Percentiles rank a stretch among this genome's conserved stretches.
Conservation (phyloP, 2,113 vertebrate species). For the Aptenodytes patagonicus region DNA sequence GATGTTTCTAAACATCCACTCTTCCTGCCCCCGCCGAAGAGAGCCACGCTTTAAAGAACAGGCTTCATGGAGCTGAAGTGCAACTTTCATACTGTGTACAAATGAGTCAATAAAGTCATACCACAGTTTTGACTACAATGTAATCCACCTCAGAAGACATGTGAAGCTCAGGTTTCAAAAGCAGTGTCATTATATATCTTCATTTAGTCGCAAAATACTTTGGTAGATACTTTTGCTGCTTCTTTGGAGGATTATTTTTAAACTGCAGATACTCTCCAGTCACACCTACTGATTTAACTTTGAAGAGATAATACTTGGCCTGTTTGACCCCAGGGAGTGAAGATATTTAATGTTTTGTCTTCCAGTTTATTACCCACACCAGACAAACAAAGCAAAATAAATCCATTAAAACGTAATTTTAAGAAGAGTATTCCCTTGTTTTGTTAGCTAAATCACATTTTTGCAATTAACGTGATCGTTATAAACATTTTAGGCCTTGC, state of each 20-base stretch:
- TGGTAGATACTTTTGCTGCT: not conserved
- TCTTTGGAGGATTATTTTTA: not conserved
- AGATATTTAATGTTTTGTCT: not conserved
- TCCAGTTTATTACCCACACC: not conserved
- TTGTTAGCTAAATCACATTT: not conserved
- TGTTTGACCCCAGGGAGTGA: not conserved
- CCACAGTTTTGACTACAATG: not conserved
- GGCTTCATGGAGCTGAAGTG: not conserved
- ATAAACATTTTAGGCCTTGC: not conserved
- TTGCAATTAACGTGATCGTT: not conserved
- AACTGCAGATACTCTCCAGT: not conserved
- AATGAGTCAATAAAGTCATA: not conserved
- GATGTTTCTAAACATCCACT: not conserved
- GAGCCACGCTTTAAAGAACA: accelerated
- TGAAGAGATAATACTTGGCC: not conserved
- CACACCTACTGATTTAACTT: not conserved
- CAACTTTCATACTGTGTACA: not conserved
- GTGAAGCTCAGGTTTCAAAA: not conserved
- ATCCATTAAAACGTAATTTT: slow-evolving; percentile 24
- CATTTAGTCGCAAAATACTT: not conserved
- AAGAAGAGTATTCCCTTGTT: not conserved
- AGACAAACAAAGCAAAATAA: slow-evolving; percentile 1
- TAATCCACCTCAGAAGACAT: not conserved
- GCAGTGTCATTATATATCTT: not conserved
- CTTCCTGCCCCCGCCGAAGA: not conserved